Base-by-base conservation (phyloP, 2,113 vertebrate genomes). In the Trachemys scripta region DNA sequence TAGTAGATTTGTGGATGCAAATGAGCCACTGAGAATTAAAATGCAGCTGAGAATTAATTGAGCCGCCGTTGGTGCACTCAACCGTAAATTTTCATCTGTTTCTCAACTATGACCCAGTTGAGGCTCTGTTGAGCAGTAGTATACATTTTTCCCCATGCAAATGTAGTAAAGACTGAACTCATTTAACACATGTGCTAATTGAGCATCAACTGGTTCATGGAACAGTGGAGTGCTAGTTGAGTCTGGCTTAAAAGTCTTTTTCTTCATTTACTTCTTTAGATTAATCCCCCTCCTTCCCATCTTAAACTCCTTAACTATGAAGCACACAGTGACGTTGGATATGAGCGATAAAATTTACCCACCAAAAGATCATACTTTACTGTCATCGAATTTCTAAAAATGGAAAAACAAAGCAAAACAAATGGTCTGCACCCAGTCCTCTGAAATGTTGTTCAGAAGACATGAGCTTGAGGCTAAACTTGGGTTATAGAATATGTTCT, bases 81-180 rank as follows among this genome's bases (percentile, higher is more conserved):
- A 91, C 94, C 93, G 88, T 93, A 92, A 88, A 92, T 97, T 97
- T 98, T 96, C 91, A 94, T 94, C 91, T 94, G 31, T 92, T 94
- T 97, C 89, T 97, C 96, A 93, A 93, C 96, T 96, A 90, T 96
- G 97, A 97, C 96, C 93, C 89, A 92, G 88, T 80, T 94, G 97
- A 95, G 90, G 95, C 92, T 97, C 96, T 94, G 87, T 35, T 97
- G 94, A 97, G 47, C 85, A 65, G 19, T 49, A 85, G 35, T 72
- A 80, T 85, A 78, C 56, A 56, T 94, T 95, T 93, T 89, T 87
- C 76, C 84, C 86, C 12, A 12, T 97, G 94, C 54, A 96, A 93
- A 95, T 82, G 57, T 51, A 84, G 56, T 56, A n/a, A 95, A 92
- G 59, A 86, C 69, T 84, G 24, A 96, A 53, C 62, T 75, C 90